A percentile compares a stretch with the other conserved stretches of the same genome.
Conservation (phyloP, 92 coral and sea anemone species). For the Phenganax subtilis region DNA sequence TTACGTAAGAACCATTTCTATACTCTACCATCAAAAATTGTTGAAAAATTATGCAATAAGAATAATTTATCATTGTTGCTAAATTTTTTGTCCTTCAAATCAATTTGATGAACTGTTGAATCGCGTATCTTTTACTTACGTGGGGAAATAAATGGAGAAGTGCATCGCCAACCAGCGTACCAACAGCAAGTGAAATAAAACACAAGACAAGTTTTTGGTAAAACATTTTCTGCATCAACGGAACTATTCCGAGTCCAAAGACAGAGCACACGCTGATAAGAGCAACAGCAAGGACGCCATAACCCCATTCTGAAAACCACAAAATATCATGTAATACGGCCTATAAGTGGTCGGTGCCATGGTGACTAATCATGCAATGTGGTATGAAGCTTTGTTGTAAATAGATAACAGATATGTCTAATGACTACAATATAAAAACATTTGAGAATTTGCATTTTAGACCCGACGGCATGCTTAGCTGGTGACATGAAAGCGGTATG, state of each 20-base stretch:
- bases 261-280: slow-evolving; percentile 65
- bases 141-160: slow-evolving; percentile 80
- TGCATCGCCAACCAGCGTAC: slow-evolving; percentile 78
- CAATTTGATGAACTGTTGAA: no score
- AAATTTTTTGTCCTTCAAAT: no score
- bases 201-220: slow-evolving; percentile 65
- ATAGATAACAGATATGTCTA: no score
- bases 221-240: slow-evolving; percentile 60
- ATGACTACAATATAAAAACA: no score
- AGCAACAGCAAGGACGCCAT: slow-evolving; percentile 80
- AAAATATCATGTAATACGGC: not conserved
- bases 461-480: no score
- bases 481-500: no score
- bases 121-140: slow-evolving; percentile 46
- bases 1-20: not conserved
- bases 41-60: no score
- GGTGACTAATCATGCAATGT: not conserved
- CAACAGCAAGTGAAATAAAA: slow-evolving; percentile 79
- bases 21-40: no score
- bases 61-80: no score
- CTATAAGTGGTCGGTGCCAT: no score
- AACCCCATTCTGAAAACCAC: slow-evolving; percentile 80
- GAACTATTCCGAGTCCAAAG: slow-evolving; percentile 70
- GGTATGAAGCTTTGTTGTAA: no score
- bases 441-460: no score